Conservation (phyloP, 37 sponge, comb jelly and placozoan genomes). For the Tethya wilhelma region DNA sequence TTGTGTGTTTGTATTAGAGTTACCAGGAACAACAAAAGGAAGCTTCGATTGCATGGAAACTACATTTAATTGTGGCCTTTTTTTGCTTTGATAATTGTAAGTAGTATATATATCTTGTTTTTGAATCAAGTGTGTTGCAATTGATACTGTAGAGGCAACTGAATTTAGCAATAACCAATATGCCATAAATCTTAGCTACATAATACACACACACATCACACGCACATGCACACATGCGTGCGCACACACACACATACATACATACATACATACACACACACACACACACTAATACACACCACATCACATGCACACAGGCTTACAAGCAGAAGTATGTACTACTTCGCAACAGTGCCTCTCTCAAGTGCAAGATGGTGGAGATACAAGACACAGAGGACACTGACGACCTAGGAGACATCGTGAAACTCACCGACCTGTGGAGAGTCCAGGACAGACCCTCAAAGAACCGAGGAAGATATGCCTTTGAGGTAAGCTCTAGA, state of each 20-base stretch:
- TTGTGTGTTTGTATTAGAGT: too few species aligned
- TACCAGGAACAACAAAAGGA: too few species aligned
- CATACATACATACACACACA: neutral
- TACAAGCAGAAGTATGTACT: constrained; percentile 54
- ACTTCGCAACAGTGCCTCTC: constrained; percentile 23
- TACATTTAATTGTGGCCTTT: too few species aligned
- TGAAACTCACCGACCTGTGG: constrained; percentile 50
- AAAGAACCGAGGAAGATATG: constrained; percentile 43
- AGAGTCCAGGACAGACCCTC: constrained; percentile 67
- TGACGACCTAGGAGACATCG: constrained; percentile 18
- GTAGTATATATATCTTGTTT: too few species aligned
- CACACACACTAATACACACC: constrained; percentile 15
- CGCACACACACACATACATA: constrained; percentile 28
- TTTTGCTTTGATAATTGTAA: too few species aligned
- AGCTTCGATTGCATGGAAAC: too few species aligned
- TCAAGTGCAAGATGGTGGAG: constrained; percentile 43
- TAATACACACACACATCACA: too few species aligned
- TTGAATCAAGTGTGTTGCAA: too few species aligned
- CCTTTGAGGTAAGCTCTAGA: constrained; percentile 86
- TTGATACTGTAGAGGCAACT: too few species aligned
- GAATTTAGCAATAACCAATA: too few species aligned
- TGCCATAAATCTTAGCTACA: neutral
- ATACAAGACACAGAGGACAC: constrained; percentile 27
- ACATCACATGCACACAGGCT: constrained; percentile 17
- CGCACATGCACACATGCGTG: too few species aligned